These are phyloP conservation scores for Tipula unca DNA, from an alignment of 2,888 invertebrate species.

Conservation along the genomic window DNA sequence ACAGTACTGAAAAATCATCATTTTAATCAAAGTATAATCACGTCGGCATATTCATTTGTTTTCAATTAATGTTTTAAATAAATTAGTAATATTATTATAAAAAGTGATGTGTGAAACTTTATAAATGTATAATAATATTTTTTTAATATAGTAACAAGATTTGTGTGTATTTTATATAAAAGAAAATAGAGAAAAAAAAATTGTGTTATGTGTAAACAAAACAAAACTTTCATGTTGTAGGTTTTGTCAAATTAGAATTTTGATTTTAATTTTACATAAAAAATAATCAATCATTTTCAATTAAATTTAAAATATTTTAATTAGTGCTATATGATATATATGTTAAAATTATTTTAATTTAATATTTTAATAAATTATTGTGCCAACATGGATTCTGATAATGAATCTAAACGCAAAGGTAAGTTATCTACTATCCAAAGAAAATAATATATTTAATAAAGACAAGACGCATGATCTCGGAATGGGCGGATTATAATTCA, in stretches of 20 bases:
- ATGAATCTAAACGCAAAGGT: background rate
- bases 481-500: background rate
- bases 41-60: background rate
- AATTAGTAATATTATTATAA: background rate
- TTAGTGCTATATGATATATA: background rate
- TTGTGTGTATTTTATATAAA: background rate
- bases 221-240: background rate
- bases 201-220: background rate
- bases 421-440: background rate
- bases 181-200: background rate
- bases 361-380: background rate
- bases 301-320: background rate
- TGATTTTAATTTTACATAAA: background rate
- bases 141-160: background rate
- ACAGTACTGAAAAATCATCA: background rate
- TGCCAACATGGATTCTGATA: background rate
- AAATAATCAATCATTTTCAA: background rate
- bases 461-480: background rate
- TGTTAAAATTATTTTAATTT: background rate
- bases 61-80: background rate
- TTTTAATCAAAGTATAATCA: background rate
- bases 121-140: background rate
- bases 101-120: background rate
- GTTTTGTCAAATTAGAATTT: background rate
- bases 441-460: background rate